Base-by-base conservation (phyloP, 2,888 invertebrate genomes). In the Parnassius orleans region DNA sequence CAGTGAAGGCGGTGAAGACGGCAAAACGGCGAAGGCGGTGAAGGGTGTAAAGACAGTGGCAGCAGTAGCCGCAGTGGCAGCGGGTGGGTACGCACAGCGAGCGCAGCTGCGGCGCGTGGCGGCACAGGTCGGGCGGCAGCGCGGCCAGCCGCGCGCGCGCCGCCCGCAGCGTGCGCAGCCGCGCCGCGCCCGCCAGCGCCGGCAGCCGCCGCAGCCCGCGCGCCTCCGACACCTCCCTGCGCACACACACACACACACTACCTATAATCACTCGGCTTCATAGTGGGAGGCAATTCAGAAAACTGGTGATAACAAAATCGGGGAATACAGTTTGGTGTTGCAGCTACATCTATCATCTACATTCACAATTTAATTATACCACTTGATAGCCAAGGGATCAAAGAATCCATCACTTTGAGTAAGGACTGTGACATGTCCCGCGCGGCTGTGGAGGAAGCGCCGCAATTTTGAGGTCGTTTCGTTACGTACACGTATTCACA, bases 191-290 rank as follows among this genome's bases (percentile, higher is more conserved):
- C 77, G 95, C 95, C 75, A 98, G 92, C 81, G 95, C 94, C 12
- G 98, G 98, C 87, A 98, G 96, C 70, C 92, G 90, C 65, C 93
- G 94, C 79, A 98, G 92, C 69, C 95, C 95, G 68, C 95, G 93
- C 64, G 96, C 95, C 86, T 98, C 97, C 53, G 98, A 98, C 69
- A 98, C 83, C 71, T 96, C 95, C 72, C 98, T 98, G 90, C 62
- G 70, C 68, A 15, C 67, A 53, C 56, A 41, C 56, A 41, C 42
- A n/a, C 44, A 47, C 14, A 59, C 7, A 41, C 10, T 5, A 7
- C 7, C 19, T 1, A 33, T 33, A 33, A 33, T 33, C 46, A 33
- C n/a, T n/a, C n/a, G 14, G 5, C 12, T 15, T 9, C n/a, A 12
- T 12, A 46, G 46, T 12, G 46, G n/a, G 46, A 11, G n/a, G 19